Evolutionary conservation across 2,113 vertebrate species (phyloP), one percentile per base, ranked within the genome.

Genomic region (Aix galericulata): DNA sequence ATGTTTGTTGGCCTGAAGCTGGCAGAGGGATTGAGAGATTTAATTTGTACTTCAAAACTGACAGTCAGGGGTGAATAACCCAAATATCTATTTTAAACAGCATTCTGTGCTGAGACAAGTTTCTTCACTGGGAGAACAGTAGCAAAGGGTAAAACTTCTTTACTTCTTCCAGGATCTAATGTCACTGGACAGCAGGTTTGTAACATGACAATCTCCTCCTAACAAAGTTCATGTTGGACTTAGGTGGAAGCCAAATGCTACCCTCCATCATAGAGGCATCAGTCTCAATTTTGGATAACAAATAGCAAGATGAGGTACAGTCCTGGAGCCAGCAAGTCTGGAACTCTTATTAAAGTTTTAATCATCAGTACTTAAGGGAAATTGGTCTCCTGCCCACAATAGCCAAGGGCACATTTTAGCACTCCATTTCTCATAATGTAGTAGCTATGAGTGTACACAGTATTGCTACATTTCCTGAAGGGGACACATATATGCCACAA

Each of bases 281-380:
- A 67, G 55, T 4, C 40, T 46, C 36, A n/a, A 17, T 55, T 71
- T 3, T 38, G 64, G 56, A 29, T 81, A 75, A 91, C 18, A 59
- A 71, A 59, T 0, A 1, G 12, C 1, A 0, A 93, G 66, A 56
- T 3, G 11, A 92, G 56, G 26, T 67, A 68, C n/a, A 93, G 79
- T 58, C 63, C 59, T 48, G 91, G 46, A 74, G 79, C 52, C 91
- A 86, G n/a, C 8, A 14, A 85, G 79, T 63, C 88, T 83, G 69
- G 9, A 90, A 48, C 29, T 75, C 59, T 32, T 72, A 68, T 53
- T 81, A 32, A 14, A 38, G n/a, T 48, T 74, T 67, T 11, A 88
- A 67, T 32, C 64, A 60, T 64, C 73, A 68, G 34, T 20, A 42
- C 17, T 74, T 26, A 38, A 17, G 1, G 1, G 2, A 36, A 74